These are phyloP conservation scores for Cotesia chilonis DNA, from an alignment of 1,140 invertebrate species.

Conservation along the genomic window DNA sequence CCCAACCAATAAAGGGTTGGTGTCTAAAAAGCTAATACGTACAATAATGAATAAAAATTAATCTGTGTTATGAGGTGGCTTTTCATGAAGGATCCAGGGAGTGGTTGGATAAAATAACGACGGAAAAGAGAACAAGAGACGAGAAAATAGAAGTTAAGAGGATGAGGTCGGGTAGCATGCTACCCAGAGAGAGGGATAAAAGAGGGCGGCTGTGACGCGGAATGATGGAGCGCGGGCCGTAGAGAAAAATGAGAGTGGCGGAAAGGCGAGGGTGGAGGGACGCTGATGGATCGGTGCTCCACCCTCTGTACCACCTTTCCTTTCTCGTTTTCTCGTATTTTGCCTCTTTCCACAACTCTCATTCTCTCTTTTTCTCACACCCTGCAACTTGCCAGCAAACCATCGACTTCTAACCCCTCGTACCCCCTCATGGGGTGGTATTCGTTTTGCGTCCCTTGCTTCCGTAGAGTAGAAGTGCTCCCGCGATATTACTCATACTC, in stretches of 20 bases:
- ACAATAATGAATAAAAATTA: too few species aligned
- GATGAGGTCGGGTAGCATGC: slow-evolving; percentile 38
- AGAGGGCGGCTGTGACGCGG: slow-evolving; percentile 66
- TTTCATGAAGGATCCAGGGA: slow-evolving; percentile 22
- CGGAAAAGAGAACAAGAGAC: slow-evolving; percentile 39
- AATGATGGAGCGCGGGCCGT: slow-evolving; percentile 66
- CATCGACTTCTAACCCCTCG: slow-evolving; percentile 43
- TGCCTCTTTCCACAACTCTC: slow-evolving; percentile 13
- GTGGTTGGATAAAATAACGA: slow-evolving; percentile 35
- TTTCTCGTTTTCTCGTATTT: slow-evolving; percentile 37
- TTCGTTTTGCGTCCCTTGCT: slow-evolving; percentile 26
- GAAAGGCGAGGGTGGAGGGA: slow-evolving; percentile 66
- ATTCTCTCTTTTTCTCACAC: slow-evolving; percentile 23
- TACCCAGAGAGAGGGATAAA: slow-evolving; percentile 56
- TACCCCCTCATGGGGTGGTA: slow-evolving; percentile 32
- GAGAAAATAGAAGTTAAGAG: slow-evolving; percentile 36
- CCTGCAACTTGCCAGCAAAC: slow-evolving; percentile 19
- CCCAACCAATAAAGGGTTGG: slow-evolving; percentile 9
- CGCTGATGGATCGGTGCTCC: slow-evolving; percentile 66
- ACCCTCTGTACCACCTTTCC: slow-evolving; percentile 54
- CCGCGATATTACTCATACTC: slow-evolving; percentile 66
- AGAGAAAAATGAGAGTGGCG: slow-evolving; percentile 67
- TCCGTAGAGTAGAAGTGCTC: slow-evolving; percentile 60
- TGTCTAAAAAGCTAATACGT: slow-evolving; percentile 15
- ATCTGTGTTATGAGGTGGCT: neutral